Conservation (phyloP, 2,888 invertebrate genomes). For the Drosophila mercatorum region DNA sequence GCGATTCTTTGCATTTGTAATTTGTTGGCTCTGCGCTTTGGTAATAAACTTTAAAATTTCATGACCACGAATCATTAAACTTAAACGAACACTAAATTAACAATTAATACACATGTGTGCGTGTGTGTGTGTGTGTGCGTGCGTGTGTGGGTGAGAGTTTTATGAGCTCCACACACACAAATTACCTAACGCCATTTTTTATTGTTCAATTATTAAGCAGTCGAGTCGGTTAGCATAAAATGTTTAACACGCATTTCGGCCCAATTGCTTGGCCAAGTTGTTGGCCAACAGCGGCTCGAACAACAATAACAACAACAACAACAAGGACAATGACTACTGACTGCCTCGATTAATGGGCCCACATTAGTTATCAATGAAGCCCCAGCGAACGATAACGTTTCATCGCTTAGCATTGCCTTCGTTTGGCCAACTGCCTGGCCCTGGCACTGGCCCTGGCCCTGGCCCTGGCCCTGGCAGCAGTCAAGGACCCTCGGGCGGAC, state of each 20-base stretch:
- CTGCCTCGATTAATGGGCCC: constrained; percentile 73
- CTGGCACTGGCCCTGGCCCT: neutral
- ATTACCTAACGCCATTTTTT: constrained; percentile 78
- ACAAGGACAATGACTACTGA: constrained; percentile 25
- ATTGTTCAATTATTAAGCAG: constrained; percentile 76
- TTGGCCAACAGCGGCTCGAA: constrained; percentile 3
- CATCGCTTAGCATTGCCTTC: constrained; percentile 36
- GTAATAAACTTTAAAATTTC: constrained; percentile 76
- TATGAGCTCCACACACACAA: constrained; percentile 69
- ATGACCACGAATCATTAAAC: constrained; percentile 75
- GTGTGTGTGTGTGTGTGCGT: constrained; percentile 10
- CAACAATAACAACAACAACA: constrained; percentile 22
- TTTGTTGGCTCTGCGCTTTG: constrained; percentile 47
- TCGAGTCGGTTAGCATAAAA: constrained; percentile 58
- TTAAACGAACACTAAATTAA: constrained; percentile 77
- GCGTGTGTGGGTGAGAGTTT: constrained; percentile 49
- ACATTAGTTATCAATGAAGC: constrained; percentile 81
- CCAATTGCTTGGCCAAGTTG: constrained; percentile 27
- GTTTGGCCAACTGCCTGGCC: neutral
- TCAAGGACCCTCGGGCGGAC: constrained; percentile 4
- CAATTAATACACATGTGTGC: constrained; percentile 60
- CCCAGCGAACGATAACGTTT: constrained; percentile 77
- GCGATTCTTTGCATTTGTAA: constrained; percentile 38
- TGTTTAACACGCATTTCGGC: constrained; percentile 67
- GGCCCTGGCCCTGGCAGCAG: neutral